Base-by-base conservation (phyloP, 2,888 invertebrate genomes). In the Pseudoips prasinana region DNA sequence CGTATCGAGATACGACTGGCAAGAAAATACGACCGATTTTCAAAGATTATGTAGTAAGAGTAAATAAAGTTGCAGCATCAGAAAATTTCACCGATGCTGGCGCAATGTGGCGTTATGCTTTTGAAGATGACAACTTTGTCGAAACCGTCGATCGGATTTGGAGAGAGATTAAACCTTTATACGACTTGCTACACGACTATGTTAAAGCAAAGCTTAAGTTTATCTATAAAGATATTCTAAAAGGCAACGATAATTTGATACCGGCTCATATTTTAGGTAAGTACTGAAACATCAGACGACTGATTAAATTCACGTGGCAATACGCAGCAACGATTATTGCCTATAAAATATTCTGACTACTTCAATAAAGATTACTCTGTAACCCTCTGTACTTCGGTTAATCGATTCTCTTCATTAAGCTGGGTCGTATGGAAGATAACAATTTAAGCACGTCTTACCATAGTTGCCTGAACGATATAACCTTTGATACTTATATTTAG, bases 231-330 rank as follows among this genome's bases (percentile, higher is more conserved):
- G 75, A 86, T 7, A 76, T 87, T 30, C 64, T 88, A 1, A 68
- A 73, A 1, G 59, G 55, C 17, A 74, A 78, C 5, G 83, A 90
- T 33, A 90, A 90, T 7, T 74, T 90, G 3, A 91, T 94, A 41
- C 94, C 94, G 0, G 93, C 93, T 1, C 93, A 94, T 74, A 61
- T 94, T 30, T 74, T 94, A 46, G 94, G 94, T 91, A 70, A 65
- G 65, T 42, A 11, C n/a, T n/a, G n/a, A n/a, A n/a, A n/a, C n/a
- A n/a, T n/a, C n/a, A n/a, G n/a, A n/a, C n/a, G 7, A 3, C n/a
- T 22, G 4, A 9, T 1, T 27, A 11, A 10, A 29, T n/a, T n/a
- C n/a, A n/a, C n/a, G n/a, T n/a, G n/a, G n/a, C n/a, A n/a, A n/a
- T n/a, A n/a, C n/a, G n/a, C n/a, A n/a, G n/a, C n/a, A n/a, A n/a